phyloP scores from a whole-genome alignment of 2,113 vertebrate genomes.

The Archilochus colubris region DNA sequence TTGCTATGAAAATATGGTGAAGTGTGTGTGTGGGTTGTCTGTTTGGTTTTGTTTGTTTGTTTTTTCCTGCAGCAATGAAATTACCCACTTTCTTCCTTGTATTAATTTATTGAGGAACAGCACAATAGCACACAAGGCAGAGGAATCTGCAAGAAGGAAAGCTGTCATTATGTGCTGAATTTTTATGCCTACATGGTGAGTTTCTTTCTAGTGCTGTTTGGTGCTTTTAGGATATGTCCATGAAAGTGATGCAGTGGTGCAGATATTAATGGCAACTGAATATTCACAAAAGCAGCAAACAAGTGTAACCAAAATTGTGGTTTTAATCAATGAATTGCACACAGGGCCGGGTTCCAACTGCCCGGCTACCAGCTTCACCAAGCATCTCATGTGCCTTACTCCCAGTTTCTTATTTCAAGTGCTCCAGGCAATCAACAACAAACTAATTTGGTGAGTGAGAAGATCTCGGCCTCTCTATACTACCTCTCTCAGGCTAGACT shows the following conservation, averaged over 20 bases:
- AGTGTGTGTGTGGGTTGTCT: too few species aligned
- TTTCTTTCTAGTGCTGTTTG: not conserved
- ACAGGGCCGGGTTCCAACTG: not conserved
- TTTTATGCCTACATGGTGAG: not conserved
- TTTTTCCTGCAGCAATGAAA: not conserved
- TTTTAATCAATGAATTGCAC: not conserved
- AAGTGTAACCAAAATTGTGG: not conserved
- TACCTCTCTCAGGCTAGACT: not conserved
- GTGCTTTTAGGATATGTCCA: not conserved
- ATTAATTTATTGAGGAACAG: not conserved
- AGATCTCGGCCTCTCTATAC: not conserved
- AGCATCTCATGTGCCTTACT: not conserved
- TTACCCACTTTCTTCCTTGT: not conserved
- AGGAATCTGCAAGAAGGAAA: not conserved
- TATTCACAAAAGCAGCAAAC: not conserved
- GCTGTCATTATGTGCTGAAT: not conserved
- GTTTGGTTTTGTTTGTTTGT: too few species aligned
- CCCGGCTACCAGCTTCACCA: not conserved
- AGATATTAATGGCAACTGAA: not conserved
- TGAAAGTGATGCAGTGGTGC: not conserved
- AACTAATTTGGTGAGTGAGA: accelerated
- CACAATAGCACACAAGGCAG: not conserved
- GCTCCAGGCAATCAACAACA: not conserved
- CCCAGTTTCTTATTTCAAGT: not conserved
- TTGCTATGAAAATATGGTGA: not conserved